phyloP scores from a whole-genome alignment of 2,888 invertebrate genomes.

The Chrysina gloriosa region DNA sequence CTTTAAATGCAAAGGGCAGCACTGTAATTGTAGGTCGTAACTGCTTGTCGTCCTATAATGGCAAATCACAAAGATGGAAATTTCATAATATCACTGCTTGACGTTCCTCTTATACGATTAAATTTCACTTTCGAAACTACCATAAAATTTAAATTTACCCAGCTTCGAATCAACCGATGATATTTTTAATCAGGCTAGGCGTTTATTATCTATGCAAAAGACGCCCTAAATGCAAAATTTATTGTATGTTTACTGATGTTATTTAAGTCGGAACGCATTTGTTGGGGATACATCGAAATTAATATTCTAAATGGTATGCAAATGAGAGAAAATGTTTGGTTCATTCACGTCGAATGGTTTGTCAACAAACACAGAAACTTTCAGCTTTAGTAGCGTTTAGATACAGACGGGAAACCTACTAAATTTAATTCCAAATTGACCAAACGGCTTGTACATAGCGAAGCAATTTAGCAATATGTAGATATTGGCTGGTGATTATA shows the following conservation, averaged over 20 bases:
- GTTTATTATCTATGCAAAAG: slow-evolving; percentile 12
- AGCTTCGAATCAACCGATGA: background rate
- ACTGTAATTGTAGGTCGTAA: no score
- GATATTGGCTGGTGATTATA: no score
- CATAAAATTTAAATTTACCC: background rate
- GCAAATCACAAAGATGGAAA: background rate
- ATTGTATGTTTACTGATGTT: background rate
- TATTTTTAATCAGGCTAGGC: background rate
- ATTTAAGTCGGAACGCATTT: background rate
- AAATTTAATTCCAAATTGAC: no score
- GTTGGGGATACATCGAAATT: background rate
- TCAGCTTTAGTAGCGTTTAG: no score
- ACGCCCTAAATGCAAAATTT: background rate
- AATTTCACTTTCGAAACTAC: slow-evolving; percentile 5
- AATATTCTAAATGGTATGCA: background rate
- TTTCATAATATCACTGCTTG: slow-evolving; percentile 10
- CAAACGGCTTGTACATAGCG: no score
- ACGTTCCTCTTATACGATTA: slow-evolving; percentile 6
- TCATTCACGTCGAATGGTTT: no score
- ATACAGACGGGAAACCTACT: no score
- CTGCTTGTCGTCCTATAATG: no score
- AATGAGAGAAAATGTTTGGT: no score
- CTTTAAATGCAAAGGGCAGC: no score
- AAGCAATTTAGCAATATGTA: no score
- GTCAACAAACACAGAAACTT: no score